A percentile compares a stretch with the other conserved stretches of the same genome.
phyloP scores from a whole-genome alignment of 1,140 invertebrate genomes.

The Mesaphorura yosii region DNA sequence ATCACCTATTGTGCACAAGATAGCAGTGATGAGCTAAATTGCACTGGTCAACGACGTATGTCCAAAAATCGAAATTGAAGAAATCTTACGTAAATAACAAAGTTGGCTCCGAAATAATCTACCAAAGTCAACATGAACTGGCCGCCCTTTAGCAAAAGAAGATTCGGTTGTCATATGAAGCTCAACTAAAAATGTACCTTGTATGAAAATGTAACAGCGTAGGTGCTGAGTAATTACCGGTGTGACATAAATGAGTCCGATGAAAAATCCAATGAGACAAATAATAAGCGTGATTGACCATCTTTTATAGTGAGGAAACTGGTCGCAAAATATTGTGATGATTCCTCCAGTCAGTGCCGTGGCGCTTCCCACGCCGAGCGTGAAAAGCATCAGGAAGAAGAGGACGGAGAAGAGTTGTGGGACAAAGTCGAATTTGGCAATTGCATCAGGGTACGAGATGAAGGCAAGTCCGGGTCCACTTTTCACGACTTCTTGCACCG shows the following conservation, averaged over 20 bases:
- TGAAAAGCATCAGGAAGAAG: conserved; percentile 43
- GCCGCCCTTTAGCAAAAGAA: conserved; percentile 46
- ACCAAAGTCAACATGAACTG: conserved; percentile 67
- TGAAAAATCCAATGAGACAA: conserved; percentile 49
- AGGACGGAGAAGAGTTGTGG: conserved; percentile 52
- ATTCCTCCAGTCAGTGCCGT: conserved; percentile 49
- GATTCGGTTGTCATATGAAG: background rate
- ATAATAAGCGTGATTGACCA: conserved; percentile 47
- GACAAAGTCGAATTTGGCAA: conserved; percentile 61
- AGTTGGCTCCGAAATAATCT: conserved; percentile 40
- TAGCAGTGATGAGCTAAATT: too few relatives aligned
- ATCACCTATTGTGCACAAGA: too few relatives aligned
- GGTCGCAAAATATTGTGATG: conserved; percentile 55
- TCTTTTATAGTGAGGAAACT: conserved; percentile 50
- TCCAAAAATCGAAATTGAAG: too few relatives aligned
- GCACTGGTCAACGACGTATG: too few relatives aligned
- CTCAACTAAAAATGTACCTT: background rate
- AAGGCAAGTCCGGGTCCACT: conserved; percentile 66
- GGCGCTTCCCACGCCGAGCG: conserved; percentile 32
- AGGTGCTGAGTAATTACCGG: conserved; percentile 46
- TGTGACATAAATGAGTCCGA: conserved; percentile 61
- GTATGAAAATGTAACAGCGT: background rate
- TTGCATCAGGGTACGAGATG: conserved; percentile 54
- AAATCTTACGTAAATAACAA: conserved; percentile 63
- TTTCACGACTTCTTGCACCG: conserved; percentile 50